Evolutionary conservation across 2,888 invertebrate species (phyloP), one percentile per base, ranked within the genome.

Genomic region (Stomorhina lunata): DNA sequence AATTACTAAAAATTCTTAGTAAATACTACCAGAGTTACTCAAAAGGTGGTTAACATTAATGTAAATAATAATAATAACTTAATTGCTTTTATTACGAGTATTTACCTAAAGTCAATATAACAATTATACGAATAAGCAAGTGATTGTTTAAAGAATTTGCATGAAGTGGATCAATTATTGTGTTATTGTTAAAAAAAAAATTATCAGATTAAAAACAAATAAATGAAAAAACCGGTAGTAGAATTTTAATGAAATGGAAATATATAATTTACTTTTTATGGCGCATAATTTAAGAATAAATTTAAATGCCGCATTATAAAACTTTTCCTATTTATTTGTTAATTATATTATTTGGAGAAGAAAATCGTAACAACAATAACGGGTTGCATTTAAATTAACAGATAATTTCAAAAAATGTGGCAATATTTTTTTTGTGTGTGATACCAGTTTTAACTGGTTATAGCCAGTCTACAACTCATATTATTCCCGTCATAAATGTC

Each of bases 121-220:
- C 37, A 71, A 15, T 34, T 37, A 34, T 25, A 34, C 15, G 4
- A 34, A 10, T 34, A 10, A n/a, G n/a, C n/a, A 10, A 20, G 9
- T 57, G 29, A 48, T 34, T 48, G 71, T 48, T 48, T 34, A 48
- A 25, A 25, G 48, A 59, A 59, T 71, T 71, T 48, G 15, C 45
- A 48, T 71, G 34, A 71, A 59, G 34, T 59, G 22, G 45, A 43
- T 34, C 59, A 37, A 48, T 48, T 15, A 34, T 59, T 71, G 25
- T 48, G 9, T n/a, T 9, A 34, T 10, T 27, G 6, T 15, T 25
- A 22, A 5, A 12, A 45, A 45, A 43, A 43, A n/a, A 48, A 15
- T 12, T 34, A 63, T 29, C n/a, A n/a, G n/a, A n/a, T n/a, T n/a
- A n/a, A n/a, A 45, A 32, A 45, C 22, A 22, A n/a, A 12, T n/a